A percentile compares a stretch with the other conserved stretches of the same genome.
phyloP scores from a whole-genome alignment of 2,888 invertebrate genomes.

The Agrilus mali region DNA sequence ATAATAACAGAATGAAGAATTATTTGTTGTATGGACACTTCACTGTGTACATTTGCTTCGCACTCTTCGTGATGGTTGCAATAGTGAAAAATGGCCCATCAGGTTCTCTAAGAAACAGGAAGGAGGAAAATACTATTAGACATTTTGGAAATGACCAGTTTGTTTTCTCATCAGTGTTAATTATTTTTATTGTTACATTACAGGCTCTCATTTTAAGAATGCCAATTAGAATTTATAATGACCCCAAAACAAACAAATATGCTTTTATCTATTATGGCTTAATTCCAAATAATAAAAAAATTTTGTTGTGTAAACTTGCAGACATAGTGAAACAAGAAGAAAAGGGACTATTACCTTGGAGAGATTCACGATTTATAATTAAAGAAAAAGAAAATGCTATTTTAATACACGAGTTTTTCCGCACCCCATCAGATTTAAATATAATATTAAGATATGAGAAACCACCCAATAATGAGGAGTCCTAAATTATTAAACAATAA shows the following conservation, averaged over 20 bases:
- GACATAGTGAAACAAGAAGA: constrained; percentile 19
- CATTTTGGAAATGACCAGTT: constrained; percentile 15
- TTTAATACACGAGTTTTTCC: constrained; percentile 26
- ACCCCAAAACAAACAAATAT: constrained; percentile 21
- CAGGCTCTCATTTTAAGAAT: constrained; percentile 19
- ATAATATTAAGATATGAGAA: constrained; percentile 28
- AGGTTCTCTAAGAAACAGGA: constrained; percentile 2
- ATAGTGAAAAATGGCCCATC: constrained; percentile 9
- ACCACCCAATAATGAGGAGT: constrained; percentile 14
- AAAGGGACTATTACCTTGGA: constrained; percentile 22
- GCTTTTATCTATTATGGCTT: constrained; percentile 21
- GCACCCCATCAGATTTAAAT: constrained; percentile 28
- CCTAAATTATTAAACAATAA: not conserved
- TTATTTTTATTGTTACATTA: constrained; percentile 16
- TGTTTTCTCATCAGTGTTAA: constrained; percentile 18
- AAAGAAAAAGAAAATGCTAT: constrained; percentile 18
- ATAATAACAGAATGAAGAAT: constrained; percentile 23
- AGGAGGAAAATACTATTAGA: constrained; percentile 4
- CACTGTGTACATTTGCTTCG: constrained; percentile 14
- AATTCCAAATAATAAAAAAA: constrained; percentile 18
- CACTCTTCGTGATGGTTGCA: constrained; percentile 11
- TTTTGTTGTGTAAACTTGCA: constrained; percentile 16
- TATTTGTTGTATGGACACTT: constrained; percentile 23
- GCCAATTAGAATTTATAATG: constrained; percentile 29
- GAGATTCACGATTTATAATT: constrained; percentile 19